Percentiles rank a stretch among this genome's conserved stretches.
phyloP scores from a whole-genome alignment of 2,113 vertebrate species.

The Eulemur macaco region DNA sequence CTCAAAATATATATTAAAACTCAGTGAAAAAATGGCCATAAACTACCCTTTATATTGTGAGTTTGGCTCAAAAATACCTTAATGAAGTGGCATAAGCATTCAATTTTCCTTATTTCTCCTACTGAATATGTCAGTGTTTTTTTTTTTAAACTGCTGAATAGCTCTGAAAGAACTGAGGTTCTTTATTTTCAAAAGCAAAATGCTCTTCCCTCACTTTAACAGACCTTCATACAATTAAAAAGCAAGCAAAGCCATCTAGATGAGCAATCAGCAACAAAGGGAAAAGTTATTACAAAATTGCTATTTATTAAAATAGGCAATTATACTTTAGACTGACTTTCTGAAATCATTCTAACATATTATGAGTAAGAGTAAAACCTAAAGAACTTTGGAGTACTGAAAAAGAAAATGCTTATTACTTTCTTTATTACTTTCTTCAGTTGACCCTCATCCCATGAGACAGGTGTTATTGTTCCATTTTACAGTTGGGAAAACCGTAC shows the following conservation, averaged over 20 bases:
- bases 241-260: conserved; percentile 52
- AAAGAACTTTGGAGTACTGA: background rate
- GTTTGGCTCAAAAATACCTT: background rate
- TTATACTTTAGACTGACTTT: conserved; percentile 55
- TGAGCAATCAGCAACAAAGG: conserved; percentile 57
- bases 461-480: background rate
- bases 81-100: conserved; percentile 6
- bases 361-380: background rate
- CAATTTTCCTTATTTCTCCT: conserved; percentile 24
- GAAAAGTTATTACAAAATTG: conserved; percentile 66
- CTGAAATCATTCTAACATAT: conserved; percentile 18
- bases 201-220: background rate
- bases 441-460: accelerated
- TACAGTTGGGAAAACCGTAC: background rate
- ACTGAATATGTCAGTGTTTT: background rate
- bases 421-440: background rate
- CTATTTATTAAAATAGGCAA: conserved; percentile 55
- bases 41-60: background rate
- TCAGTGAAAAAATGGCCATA: background rate
- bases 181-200: conserved; percentile 66
- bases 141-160: background rate
- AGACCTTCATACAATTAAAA: conserved; percentile 40
- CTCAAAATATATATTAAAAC: background rate
- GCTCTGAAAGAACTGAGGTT: background rate
- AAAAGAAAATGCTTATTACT: background rate